phyloP scores from a whole-genome alignment of 2,797 vertebrate species.

The Catharus ustulatus region DNA sequence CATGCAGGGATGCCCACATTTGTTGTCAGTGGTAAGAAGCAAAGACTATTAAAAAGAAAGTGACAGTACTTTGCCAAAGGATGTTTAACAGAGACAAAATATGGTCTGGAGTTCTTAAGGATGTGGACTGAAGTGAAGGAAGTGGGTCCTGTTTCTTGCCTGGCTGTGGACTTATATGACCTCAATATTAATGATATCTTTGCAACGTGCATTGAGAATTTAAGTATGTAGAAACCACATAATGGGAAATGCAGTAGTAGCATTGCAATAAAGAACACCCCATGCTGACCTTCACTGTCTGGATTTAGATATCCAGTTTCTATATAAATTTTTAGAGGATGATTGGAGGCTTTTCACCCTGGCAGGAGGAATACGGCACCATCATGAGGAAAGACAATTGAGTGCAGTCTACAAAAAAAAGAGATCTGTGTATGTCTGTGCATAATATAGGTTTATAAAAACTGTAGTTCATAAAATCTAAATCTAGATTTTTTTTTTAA shows the following conservation, averaged over 20 bases:
- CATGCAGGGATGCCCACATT: not conserved
- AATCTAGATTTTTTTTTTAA: not conserved
- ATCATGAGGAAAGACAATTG: not conserved
- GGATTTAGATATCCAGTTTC: not conserved
- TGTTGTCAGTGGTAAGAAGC: not conserved
- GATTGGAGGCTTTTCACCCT: not conserved
- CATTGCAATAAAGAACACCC: not conserved
- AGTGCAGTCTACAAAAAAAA: not conserved
- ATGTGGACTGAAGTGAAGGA: not conserved
- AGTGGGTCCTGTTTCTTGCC: not conserved
- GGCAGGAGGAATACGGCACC: not conserved
- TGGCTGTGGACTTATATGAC: not conserved
- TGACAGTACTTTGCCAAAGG: not conserved
- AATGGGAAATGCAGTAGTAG: not conserved
- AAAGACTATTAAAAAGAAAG: not conserved
- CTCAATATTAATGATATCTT: not conserved
- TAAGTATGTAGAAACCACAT: not conserved
- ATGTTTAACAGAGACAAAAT: not conserved
- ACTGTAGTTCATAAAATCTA: not conserved
- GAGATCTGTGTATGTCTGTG: not conserved
- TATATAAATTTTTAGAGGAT: not conserved
- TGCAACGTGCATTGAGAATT: not conserved
- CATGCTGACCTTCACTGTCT: not conserved
- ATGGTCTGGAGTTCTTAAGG: not conserved
- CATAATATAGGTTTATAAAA: not conserved